Conservation (phyloP, 2,113 vertebrate species). For the Hippocampus comes region DNA sequence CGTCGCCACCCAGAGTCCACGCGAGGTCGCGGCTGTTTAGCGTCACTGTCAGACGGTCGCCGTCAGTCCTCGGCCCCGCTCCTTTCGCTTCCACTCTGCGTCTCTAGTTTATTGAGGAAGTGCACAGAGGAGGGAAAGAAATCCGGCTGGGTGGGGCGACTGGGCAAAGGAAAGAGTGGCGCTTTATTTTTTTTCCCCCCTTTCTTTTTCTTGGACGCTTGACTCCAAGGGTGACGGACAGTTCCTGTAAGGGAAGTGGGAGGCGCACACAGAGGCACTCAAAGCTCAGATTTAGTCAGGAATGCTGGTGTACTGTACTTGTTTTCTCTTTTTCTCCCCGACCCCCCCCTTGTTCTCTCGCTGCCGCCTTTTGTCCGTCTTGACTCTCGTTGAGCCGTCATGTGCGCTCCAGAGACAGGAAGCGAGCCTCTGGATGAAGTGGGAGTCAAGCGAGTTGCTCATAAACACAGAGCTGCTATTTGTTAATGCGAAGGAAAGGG, state of each 20-base stretch:
- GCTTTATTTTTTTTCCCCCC: neutral
- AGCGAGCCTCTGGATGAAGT: slow-evolving; percentile 47
- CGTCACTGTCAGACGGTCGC: slow-evolving; percentile 61
- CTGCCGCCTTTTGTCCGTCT: slow-evolving; percentile 37
- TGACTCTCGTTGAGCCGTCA: slow-evolving; percentile 15
- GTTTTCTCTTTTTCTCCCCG: slow-evolving; percentile 35
- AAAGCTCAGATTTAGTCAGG: slow-evolving; percentile 64
- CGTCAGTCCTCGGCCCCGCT: slow-evolving; percentile 55
- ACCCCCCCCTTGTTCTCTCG: neutral
- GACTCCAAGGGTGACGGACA: slow-evolving; percentile 57
- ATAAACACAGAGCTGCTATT: slow-evolving; percentile 32
- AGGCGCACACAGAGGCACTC: slow-evolving; percentile 44
- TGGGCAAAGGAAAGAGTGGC: slow-evolving; percentile 36
- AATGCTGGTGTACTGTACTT: slow-evolving; percentile 70
- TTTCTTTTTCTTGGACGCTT: slow-evolving; percentile 49
- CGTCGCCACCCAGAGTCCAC: slow-evolving; percentile 65
- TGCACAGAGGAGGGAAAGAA: slow-evolving; percentile 66
- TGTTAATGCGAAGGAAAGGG: slow-evolving; percentile 18
- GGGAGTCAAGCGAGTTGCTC: slow-evolving; percentile 9
- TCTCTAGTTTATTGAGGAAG: slow-evolving; percentile 74
- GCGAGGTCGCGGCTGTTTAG: slow-evolving; percentile 49
- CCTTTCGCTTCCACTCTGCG: slow-evolving; percentile 43
- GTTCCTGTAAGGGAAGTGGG: slow-evolving; percentile 66
- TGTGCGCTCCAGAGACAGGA: slow-evolving; percentile 64
- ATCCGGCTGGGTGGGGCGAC: slow-evolving; percentile 61